phyloP scores from a whole-genome alignment of 2,797 vertebrate species.

The Taeniopygia guttata region DNA sequence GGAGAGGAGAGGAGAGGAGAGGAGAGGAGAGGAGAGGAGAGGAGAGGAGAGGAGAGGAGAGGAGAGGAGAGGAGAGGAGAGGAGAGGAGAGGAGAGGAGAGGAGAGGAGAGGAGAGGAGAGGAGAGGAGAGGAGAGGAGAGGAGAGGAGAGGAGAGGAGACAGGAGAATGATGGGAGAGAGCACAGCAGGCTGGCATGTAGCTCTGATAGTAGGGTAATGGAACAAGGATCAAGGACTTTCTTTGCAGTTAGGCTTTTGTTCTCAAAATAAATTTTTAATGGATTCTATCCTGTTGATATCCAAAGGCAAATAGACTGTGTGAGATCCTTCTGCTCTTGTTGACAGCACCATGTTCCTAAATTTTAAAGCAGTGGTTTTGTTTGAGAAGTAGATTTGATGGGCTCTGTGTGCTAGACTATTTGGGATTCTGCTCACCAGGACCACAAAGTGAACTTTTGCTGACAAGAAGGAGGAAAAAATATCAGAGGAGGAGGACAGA shows the following conservation, averaged over 20 bases:
- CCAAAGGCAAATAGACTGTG: not conserved
- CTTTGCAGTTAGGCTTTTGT: not conserved
- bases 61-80: too few relatives aligned
- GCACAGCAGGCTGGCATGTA: not conserved
- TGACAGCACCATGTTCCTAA: not conserved
- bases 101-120: too few relatives aligned
- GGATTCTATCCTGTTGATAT: not conserved
- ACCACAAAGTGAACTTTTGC: not conserved
- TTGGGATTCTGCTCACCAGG: not conserved
- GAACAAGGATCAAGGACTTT: not conserved
- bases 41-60: too few relatives aligned
- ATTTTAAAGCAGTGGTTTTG: not conserved
- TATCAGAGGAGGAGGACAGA: not conserved
- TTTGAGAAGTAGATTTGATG: not conserved
- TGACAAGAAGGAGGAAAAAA: not conserved
- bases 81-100: too few relatives aligned
- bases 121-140: rapidly evolving
- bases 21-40: not conserved
- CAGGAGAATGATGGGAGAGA: not conserved
- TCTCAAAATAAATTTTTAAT: not conserved
- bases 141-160: too few relatives aligned
- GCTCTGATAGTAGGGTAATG: not conserved
- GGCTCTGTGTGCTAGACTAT: not conserved
- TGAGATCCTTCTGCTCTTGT: not conserved
- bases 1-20: not conserved